A percentile compares a stretch with the other conserved stretches of the same genome.
Conservation (phyloP, 1,140 invertebrate species). For the Limonius californicus region DNA sequence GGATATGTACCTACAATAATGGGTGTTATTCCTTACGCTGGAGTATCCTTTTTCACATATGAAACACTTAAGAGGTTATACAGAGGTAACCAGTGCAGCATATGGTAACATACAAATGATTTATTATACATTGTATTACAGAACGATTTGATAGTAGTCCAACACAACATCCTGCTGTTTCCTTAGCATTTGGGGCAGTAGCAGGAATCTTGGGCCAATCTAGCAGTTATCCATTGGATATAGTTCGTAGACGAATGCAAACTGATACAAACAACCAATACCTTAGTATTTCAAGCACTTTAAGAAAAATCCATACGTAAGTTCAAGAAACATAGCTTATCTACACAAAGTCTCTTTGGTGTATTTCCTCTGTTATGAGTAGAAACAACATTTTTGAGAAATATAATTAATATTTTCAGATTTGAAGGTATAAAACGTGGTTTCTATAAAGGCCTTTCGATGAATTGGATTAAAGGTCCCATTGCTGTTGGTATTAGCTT, state of each 20-base stretch:
- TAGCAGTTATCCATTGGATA: slow-evolving; percentile 92
- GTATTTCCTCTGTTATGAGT: too few relatives aligned
- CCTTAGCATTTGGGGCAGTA: slow-evolving; percentile 80
- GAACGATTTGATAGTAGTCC: slow-evolving; percentile 35
- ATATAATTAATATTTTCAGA: slow-evolving; percentile 48
- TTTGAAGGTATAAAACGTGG: slow-evolving; percentile 85
- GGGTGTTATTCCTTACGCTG: slow-evolving; percentile 96
- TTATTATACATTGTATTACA: slow-evolving; percentile 22
- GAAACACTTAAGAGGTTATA: slow-evolving; percentile 86
- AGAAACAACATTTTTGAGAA: too few relatives aligned
- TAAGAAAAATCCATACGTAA: slow-evolving; percentile 61
- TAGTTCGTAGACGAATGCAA: slow-evolving; percentile 84
- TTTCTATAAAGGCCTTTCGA: slow-evolving; percentile 95
- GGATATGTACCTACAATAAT: slow-evolving; percentile 89
- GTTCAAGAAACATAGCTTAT: slow-evolving; percentile 16
- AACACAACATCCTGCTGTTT: slow-evolving; percentile 56
- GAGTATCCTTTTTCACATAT: slow-evolving; percentile 96
- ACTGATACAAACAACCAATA: slow-evolving; percentile 62
- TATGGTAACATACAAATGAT: neutral
- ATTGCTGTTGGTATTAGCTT: slow-evolving; percentile 98
- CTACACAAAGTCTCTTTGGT: too few relatives aligned
- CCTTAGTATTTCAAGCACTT: slow-evolving; percentile 58
- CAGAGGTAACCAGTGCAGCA: too few relatives aligned
- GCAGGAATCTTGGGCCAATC: slow-evolving; percentile 94
- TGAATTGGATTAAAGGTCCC: slow-evolving; percentile 99